A percentile compares a stretch with the other conserved stretches of the same genome.
Evolutionary conservation across 2,888 invertebrate genomes (phyloP).

Genomic region (Doris montereyensis): DNA sequence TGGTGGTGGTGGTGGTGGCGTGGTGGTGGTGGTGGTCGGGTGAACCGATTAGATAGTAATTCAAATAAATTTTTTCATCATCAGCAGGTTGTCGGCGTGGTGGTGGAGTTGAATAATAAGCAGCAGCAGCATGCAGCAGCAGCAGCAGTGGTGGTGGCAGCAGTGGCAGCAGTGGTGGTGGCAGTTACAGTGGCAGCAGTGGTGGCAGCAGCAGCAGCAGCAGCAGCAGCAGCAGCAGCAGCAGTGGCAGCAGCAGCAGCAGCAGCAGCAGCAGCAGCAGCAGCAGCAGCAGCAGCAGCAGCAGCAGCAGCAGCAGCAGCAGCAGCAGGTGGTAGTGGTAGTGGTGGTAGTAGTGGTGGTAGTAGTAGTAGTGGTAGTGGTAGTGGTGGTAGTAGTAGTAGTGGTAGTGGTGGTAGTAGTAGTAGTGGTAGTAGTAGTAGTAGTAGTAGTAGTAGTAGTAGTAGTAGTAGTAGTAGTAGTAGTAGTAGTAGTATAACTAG

Average conservation of each 20-base stretch:
- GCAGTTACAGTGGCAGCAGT: background rate
- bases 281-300: background rate
- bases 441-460: conserved; percentile 28
- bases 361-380: conserved; percentile 23
- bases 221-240: conserved; percentile 1
- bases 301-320: background rate
- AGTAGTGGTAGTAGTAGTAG: conserved; percentile 18
- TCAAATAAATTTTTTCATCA: no score
- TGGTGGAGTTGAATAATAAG: no score
- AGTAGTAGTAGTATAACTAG: conserved; percentile 26
- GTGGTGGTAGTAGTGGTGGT: conserved; percentile 22
- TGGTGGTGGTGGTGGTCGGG: no score
- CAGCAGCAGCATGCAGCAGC: background rate
- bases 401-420: conserved; percentile 1
- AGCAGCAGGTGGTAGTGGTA: background rate
- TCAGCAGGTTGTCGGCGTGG: no score
- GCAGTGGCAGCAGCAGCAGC: background rate
- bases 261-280: background rate
- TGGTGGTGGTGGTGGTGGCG: no score
- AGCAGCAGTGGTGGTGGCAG: background rate
- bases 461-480: conserved; percentile 30
- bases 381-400: conserved; percentile 23
- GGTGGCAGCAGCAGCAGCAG: background rate
- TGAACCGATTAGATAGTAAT: background rate
- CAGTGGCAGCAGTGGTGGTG: background rate